Evolutionary conservation across 2,797 vertebrate genomes (phyloP), one percentile per base, ranked within the genome.

Genomic region (Acridotheres tristis): DNA sequence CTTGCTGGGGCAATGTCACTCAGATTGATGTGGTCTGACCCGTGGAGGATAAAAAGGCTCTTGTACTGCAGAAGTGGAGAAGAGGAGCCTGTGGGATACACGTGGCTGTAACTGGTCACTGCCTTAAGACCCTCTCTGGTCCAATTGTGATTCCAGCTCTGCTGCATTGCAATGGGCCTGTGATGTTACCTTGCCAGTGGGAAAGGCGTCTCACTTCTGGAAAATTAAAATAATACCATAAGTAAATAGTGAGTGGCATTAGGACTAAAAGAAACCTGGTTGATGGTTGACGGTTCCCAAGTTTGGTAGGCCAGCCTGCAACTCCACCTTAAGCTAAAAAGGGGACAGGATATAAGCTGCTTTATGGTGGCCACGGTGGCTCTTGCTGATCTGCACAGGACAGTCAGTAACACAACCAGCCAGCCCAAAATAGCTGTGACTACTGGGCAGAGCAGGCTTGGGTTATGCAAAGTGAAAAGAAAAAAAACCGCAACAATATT

Each of bases 51-150:
- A 22, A 63, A 76, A 73, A 67, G 26, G 51, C 32, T 73, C 87
- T 68, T 29, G 18, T 71, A n/a, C 20, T 22, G 51, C 5, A 3
- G 30, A 54, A 53, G 32, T 3, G 4, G 40, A 47, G n/a, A 47
- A 58, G 73, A 62, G 40, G 30, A 73, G 73, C 18, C 45, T 17
- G 13, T 45, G 84, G 29, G 59, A 30, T 1, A 0, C 0, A 4
- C 4, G 6, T 53, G 51, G 23, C n/a, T 47, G 11, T 14, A 43
- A 32, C 14, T 23, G 29, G 54, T 74, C 0, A 0, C 48, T 84
- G 62, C 30, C 45, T 38, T 25, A 30, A 55, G 36, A 66, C 10
- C 22, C 3, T 32, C 27, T 34, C 23, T 63, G 1, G 13, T 50
- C 21, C n/a, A 74, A 61, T 1, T 40, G 61, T 16, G 27, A 59